Evolutionary conservation across 2,113 vertebrate genomes (phyloP), one percentile per base, ranked within the genome.

Genomic region (Acrocephalus arundinaceus): DNA sequence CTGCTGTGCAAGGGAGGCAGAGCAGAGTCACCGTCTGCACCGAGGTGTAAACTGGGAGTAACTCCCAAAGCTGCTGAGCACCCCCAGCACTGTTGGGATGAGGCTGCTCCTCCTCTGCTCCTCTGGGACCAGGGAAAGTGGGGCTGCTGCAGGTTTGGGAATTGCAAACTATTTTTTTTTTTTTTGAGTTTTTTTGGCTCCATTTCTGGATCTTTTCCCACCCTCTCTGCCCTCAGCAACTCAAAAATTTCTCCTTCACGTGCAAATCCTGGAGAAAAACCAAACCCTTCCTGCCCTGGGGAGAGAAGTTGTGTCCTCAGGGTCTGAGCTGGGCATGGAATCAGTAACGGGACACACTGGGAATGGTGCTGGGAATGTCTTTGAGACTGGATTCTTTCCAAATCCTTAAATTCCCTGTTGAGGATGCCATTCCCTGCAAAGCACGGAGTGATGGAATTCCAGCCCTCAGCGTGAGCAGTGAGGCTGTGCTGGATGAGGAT

Each of bases 281-380:
- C 55, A 61, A 78, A 25, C 6, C 55, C 28, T 71, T 31, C 57
- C 46, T 49, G 24, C 48, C 27, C 41, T 35, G 13, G 9, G 76
- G 74, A 85, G 62, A 27, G 75, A 23, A 43, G 18, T 2, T 54
- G 33, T 15, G 18, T 28, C 68, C 70, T 39, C 43, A 9, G 13
- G 77, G 19, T 15, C 20, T 37, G 63, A 48, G 41, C 33, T 19
- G 30, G 59, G 9, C 3, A 2, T 28, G 35, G 48, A 54, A 72
- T 21, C 12, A n/a, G 6, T 0, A 7, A 30, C 10, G 4, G 6
- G 3, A 24, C 11, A 7, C 18, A 0, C 8, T n/a, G 78, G 85
- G 46, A 85, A 51, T 35, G n/a, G n/a, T 11, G 35, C 57, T 54
- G 74, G 74, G 58, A 58, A 37, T 49, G 74, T 27, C 19, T 51